Base-by-base conservation (phyloP, 2,888 invertebrate species). In the Adineta ricciae region DNA sequence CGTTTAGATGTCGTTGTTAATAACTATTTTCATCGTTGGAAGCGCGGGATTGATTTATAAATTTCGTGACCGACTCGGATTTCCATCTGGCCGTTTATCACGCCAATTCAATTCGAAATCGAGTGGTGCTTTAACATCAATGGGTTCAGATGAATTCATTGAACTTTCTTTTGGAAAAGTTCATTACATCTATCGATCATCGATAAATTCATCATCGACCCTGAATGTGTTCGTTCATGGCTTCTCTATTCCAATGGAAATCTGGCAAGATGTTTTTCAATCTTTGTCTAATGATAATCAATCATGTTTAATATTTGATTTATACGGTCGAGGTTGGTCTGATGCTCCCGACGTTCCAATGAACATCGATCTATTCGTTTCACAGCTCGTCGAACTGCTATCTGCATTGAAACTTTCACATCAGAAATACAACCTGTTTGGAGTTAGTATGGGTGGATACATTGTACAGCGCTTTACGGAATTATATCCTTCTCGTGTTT, bases 321-420 rank as follows among this genome's bases (percentile, higher is more conserved):
- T 78, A 78, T 78, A 78, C n/a, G 78, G 78, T 24, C 78, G 78
- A 24, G 78, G 78, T 38, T 78, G 78, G 41, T 78, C 78, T 8
- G 78, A 78, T 78, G 24, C 78, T 24, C 78, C 78, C 41, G 5
- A 78, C 41, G 3, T 78, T 41, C 38, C 38, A 32, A 78, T 78
- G 41, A 78, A 78, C 41, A 24, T 41, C n/a, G 78, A 78, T 41
- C 14, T 78, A 78, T 78, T 41, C 14, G 78, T 78, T 41, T n/a
- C 11, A 41, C 78, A 78, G 41, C n/a, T 78, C 11, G 41, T n/a
- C 14, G 78, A 78, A 78, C 9, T 78, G 9, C 41, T 78, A 78
- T 78, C 38, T 78, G 38, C 78, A 78, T 78, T 78, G 41, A 38
- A 78, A n/a, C 38, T 78, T 78, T 9, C 38, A 41, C 21, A 78